Base-by-base conservation (phyloP, 2,797 vertebrate species). In the Ceryle rudis region DNA sequence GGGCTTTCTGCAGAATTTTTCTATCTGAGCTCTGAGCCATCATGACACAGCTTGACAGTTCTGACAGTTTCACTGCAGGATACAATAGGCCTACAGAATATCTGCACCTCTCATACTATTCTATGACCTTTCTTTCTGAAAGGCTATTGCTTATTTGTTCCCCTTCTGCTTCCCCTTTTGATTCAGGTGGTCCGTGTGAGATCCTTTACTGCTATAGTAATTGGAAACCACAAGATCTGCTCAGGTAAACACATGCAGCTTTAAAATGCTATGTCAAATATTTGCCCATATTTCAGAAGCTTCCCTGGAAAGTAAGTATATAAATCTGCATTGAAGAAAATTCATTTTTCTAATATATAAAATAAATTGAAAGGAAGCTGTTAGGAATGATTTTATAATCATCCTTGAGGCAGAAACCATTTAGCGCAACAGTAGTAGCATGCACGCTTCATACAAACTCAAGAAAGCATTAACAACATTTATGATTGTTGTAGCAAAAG, bases 311-410 rank as follows among this genome's bases (percentile, higher is more conserved):
- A 79, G 29, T 22, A 94, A 70, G 47, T 75, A 94, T 49, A 77
- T 78, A 88, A 92, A 93, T 31, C 62, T 79, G 78, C 85, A 93
- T 11, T 88, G 89, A 95, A 93, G 81, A 81, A 72, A 49, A 92
- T 28, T 52, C 55, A 78, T 93, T 90, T 91, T 84, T 93, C 33
- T 89, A 81, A 95, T 94, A 73, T 33, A 93, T 81, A 94, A 96
- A 92, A 86, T 60, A 85, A 95, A 90, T 87, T 22, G 39, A 81
- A 92, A 92, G 46, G 35, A 82, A 93, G 61, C 2, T 18, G 2
- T 93, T 89, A 89, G 35, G 72, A 93, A 86, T 74, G 14, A 71
- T 60, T 94, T 90, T 81, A 88, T 82, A 90, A 95, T 89, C n/a
- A 81, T 89, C 71, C 73, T 86, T 77, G 83, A 69, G 44, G 78